Evolutionary conservation across 2,113 vertebrate genomes (phyloP), one percentile per base, ranked within the genome.

Genomic region (Emydocephalus ijimae): DNA sequence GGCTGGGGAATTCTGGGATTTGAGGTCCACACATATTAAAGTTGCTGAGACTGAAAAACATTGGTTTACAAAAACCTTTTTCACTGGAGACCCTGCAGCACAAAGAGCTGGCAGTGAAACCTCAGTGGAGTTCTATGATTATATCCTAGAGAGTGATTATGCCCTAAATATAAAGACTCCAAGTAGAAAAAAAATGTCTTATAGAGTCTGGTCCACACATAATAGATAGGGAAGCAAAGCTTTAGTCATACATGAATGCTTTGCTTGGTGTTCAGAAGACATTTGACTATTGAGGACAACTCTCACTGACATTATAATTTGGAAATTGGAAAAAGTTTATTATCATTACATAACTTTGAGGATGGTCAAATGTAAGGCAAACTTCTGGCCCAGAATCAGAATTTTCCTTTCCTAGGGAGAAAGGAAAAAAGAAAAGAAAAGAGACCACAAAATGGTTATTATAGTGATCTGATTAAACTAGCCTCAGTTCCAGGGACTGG

Each of bases 51-150:
- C 5, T 52, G 48, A 52, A 50, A 87, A 87, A 26, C 23, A 18
- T 14, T 29, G 48, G 24, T 18, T 24, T 87, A 50, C 12, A 39
- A 7, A 87, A 5, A 55, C 50, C 59, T 0, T 0, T 23, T 64
- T 34, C 57, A 81, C 69, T 34, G 34, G 15, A 20, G 94, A 92
- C 87, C 92, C 90, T 93, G 93, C 91, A 95, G 94, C 34, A 81
- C 69, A 20, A 81, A 81, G 18, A 81, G 34, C n/a, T 8, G n/a
- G 18, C 34, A 20, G 39, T 39, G 34, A 81, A 81, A 39, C n/a
- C 26, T 74, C 69, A 74, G n/a, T 15, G 34, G 69, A 74, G 69
- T 20, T 74, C 15, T 34, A 34, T 74, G n/a, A 18, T 74, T 74
- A 74, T 39, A 39, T 74, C 5, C 69, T 74, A 74, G 8, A 9